Evolutionary conservation across 1,140 invertebrate species (phyloP), one percentile per base, ranked within the genome.

Genomic region (Calephelis nemesis): DNA sequence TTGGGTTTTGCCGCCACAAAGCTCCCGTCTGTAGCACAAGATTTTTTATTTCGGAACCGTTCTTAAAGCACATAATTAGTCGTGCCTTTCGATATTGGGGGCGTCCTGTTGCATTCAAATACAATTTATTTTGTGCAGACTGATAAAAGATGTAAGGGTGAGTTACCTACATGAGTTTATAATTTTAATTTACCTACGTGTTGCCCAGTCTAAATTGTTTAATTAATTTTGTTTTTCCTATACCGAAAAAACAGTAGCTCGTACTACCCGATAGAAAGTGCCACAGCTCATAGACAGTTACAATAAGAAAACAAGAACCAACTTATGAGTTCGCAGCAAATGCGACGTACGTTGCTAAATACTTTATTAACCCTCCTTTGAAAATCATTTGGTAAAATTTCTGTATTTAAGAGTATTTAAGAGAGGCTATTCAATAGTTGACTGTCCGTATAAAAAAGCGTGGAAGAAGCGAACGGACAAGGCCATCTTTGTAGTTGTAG

Each of bases 21-120:
- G 76, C 74, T 72, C 65, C 75, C 66, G 73, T 69, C 75, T 83
- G 77, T 79, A 84, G 77, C 82, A 82, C 71, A 54, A 54, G 50
- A 72, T 82, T 86, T 88, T 88, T 87, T 88, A 81, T 86, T 84
- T 73, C 76, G 87, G 87, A 84, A 90, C 85, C 84, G 86, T 81
- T 73, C 79, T 85, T 84, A 85, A 83, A 89, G 87, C 87, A 89
- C 85, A 78, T 87, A 90, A 90, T 90, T 88, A 87, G 84, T 76
- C 76, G 83, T 79, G 79, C 82, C 83, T 83, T 84, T 54, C 13
- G 50, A 84, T 88, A 82, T 77, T 72, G 67, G 76, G 75, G 75
- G 74, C 75, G 77, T 81, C 76, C 77, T 82, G 78, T 81, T 75
- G 76, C 76, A 76, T 78, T 75, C 71, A 74, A 83, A 79, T 74